Conservation (phyloP, 2,888 invertebrate genomes). For the Temnothorax ravouxi region DNA sequence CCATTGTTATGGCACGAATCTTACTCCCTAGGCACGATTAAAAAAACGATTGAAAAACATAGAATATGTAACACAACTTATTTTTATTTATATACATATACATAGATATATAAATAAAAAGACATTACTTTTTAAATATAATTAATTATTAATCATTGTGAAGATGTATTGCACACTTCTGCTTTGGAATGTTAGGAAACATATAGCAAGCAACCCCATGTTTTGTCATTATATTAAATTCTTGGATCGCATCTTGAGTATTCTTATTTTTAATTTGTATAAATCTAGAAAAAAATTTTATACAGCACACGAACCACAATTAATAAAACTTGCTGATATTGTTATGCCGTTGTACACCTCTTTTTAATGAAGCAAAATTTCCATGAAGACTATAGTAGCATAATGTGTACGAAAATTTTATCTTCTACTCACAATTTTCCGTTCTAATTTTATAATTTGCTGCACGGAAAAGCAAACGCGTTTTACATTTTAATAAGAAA, state of each 20-base stretch:
- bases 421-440: not conserved
- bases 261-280: not conserved
- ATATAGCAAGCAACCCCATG: not conserved
- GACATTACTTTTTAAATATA: not conserved
- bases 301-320: not conserved
- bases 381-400: not conserved
- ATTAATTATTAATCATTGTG: not conserved
- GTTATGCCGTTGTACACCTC: not conserved
- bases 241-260: not conserved
- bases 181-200: not conserved
- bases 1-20: not conserved
- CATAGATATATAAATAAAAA: not conserved
- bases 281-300: not conserved
- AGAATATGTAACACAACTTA: not conserved
- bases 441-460: conserved; percentile 1
- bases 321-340: not conserved
- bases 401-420: conserved; percentile 2
- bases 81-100: not conserved
- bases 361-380: conserved; percentile 26
- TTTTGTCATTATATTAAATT: not conserved
- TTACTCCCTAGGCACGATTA: not conserved
- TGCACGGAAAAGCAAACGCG: not conserved
- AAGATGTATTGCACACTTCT: not conserved
- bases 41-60: not conserved
- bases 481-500: conserved; percentile 36